Base-by-base conservation (phyloP, 2,888 invertebrate genomes). In the Rotaria sp. region DNA sequence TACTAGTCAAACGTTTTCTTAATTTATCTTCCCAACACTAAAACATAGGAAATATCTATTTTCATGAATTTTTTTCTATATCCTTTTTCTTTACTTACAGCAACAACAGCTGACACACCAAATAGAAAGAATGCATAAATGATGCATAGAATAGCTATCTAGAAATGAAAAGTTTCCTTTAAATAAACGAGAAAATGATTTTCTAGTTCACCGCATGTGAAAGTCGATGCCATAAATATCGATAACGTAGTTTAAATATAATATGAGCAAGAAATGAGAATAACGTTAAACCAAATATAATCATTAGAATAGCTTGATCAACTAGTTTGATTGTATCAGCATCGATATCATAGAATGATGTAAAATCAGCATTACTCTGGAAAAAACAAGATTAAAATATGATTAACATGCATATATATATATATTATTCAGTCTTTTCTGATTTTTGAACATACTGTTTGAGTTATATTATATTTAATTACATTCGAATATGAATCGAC, bases 11-110 rank as follows among this genome's bases (percentile, higher is more conserved):
- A 18, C 18, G 30, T 21, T 38, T 30, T 74, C 74, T 74, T 35
- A 74, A 18, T 74, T 74, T 74, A 35, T 74, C 74, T 38, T 74
- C 74, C 74, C 74, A 74, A 74, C 74, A 74, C 74, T 74, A 74
- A 74, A 38, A 26, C 10, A 57, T 8, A 26, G 2, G 11, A 3
- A 57, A 57, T 26, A 57, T 74, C 10, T 7, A 35, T 4, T 67
- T 30, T 67, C 3, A 21, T n/a, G 21, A 1, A 15, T 35, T 7
- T 74, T 59, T 30, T 74, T n/a, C n/a, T n/a, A n/a, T n/a, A n/a
- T n/a, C n/a, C n/a, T n/a, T n/a, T n/a, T n/a, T n/a, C n/a, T 21
- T 38, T 35, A 38, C 74, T 30, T 74, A 74, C 74, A 74, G 74
- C 74, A 74, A 74, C 74, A 24, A 74, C 74, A 30, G 38, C 35